Percentiles rank a stretch among this genome's conserved stretches.
Evolutionary conservation across 1,140 invertebrate species (phyloP).

Genomic region (Tigriopus japonicus): DNA sequence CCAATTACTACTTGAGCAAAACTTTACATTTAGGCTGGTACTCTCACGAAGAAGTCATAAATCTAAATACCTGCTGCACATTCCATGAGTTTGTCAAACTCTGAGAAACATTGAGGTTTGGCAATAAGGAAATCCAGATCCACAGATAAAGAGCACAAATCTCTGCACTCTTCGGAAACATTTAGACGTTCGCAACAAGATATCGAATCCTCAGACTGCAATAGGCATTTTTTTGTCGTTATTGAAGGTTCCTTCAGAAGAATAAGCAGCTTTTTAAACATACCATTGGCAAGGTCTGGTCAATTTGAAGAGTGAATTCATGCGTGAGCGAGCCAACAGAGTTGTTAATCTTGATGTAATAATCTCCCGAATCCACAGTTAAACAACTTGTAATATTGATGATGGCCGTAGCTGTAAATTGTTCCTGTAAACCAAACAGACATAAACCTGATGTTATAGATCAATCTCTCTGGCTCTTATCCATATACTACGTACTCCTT

Average conservation of each 20-base stretch:
- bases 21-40: too few species aligned
- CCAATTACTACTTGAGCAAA: too few species aligned
- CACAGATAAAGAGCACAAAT: constrained; percentile 55
- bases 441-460: too few species aligned
- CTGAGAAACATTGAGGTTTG: constrained; percentile 49
- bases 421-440: neutral
- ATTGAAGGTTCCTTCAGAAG: too few species aligned
- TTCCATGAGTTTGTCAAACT: constrained; percentile 64
- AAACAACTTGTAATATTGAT: neutral
- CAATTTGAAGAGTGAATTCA: neutral
- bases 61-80: constrained; percentile 45
- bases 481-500: constrained; percentile 5
- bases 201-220: too few species aligned
- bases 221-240: too few species aligned
- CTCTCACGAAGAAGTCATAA: neutral
- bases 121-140: constrained; percentile 59
- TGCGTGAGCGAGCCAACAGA: neutral
- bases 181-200: constrained; percentile 37
- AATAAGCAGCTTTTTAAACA: constrained; percentile 51
- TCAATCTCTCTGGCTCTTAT: neutral
- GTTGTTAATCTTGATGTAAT: neutral
- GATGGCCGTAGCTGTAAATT: neutral
- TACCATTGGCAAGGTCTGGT: neutral
- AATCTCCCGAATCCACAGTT: neutral
- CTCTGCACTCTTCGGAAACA: constrained; percentile 46